A percentile compares a stretch with the other conserved stretches of the same genome.
phyloP scores from a whole-genome alignment of 2,888 invertebrate species.

The Resseliella maxima region DNA sequence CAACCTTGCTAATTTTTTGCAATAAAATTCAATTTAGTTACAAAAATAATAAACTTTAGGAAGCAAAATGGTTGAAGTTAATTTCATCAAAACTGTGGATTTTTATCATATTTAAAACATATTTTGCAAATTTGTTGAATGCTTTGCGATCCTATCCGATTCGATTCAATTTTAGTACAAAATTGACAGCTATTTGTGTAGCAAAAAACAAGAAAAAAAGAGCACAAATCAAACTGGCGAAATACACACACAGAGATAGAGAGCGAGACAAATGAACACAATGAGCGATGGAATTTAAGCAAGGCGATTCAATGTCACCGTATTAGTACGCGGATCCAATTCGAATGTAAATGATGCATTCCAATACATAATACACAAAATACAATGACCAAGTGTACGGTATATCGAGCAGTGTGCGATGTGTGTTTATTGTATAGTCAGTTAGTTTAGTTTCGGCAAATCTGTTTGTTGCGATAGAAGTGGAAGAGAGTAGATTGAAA shows the following conservation, averaged over 20 bases:
- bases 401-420: not conserved
- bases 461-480: constrained; percentile 36
- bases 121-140: no score
- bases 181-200: no score
- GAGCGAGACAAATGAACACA: not conserved
- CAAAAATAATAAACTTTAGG: no score
- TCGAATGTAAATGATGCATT: constrained; percentile 18
- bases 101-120: no score
- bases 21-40: no score
- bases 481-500: not conserved
- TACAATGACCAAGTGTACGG: not conserved
- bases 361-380: constrained; percentile 39
- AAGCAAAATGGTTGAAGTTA: no score
- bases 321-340: constrained; percentile 30
- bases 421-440: constrained; percentile 19
- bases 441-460: not conserved
- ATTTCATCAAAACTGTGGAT: no score
- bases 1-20: no score
- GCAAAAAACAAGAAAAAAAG: no score
- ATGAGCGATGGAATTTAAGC: not conserved
- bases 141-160: no score
- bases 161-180: no score
- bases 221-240: no score
- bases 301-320: not conserved
- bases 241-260: not conserved